Conservation (phyloP, 2,113 vertebrate genomes). For the Caranx melampygus region DNA sequence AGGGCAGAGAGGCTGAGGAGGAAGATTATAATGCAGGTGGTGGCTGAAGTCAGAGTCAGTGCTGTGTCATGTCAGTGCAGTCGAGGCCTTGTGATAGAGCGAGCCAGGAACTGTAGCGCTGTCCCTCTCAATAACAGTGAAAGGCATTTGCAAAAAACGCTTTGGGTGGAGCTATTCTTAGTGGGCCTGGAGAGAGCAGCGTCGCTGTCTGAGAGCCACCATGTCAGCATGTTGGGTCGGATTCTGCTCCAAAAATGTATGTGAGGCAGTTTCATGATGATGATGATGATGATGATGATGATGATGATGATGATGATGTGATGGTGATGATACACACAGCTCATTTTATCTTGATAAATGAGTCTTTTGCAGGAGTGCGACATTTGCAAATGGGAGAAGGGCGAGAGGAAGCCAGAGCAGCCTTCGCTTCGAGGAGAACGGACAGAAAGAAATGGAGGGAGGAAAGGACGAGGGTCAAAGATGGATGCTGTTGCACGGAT, state of each 20-base stretch:
- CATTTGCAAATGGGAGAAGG: conserved; percentile 9
- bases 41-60: conserved; percentile 17
- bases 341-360: conserved; percentile 23
- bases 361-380: conserved; percentile 2
- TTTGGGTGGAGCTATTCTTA: conserved; percentile 65
- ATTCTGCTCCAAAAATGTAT: conserved; percentile 4
- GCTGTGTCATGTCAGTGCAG: conserved; percentile 53
- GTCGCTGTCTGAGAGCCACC: conserved; percentile 36
- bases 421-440: background rate
- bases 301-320: too few species aligned
- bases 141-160: conserved; percentile 28
- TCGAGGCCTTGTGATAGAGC: conserved; percentile 18
- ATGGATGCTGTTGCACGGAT: conserved; percentile 29
- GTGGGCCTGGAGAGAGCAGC: conserved; percentile 22
- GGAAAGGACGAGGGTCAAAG: conserved; percentile 28
- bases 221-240: conserved; percentile 4
- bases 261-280: conserved; percentile 9
- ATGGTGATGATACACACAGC: background rate
- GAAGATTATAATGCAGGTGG: background rate
- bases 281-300: background rate
- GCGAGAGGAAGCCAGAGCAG: conserved; percentile 4
- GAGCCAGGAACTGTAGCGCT: background rate
- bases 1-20: background rate
- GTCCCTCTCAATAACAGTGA: conserved; percentile 49
- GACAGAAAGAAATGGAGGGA: conserved; percentile 6